phyloP scores from a whole-genome alignment of 1,140 invertebrate species.

The Nylanderia fulva region DNA sequence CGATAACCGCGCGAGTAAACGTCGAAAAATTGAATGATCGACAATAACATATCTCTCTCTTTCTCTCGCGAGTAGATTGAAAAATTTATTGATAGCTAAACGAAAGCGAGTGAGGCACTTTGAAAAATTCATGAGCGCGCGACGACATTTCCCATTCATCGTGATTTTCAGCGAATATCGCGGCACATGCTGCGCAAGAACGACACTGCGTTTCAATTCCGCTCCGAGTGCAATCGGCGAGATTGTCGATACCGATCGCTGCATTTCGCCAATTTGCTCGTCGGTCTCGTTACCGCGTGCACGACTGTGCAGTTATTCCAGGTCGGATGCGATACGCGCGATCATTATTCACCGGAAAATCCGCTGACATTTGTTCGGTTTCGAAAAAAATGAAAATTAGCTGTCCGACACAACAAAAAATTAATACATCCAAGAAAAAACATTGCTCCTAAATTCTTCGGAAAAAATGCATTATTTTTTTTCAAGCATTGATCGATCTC shows the following conservation, averaged over 20 bases:
- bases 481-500: background rate
- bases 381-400: slow-evolving; percentile 20
- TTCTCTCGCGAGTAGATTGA: background rate
- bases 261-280: slow-evolving; percentile 62
- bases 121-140: slow-evolving; percentile 30
- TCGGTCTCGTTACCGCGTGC: slow-evolving; percentile 44
- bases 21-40: slow-evolving; percentile 15
- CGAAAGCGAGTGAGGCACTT: slow-evolving; percentile 26
- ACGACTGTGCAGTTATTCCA: slow-evolving; percentile 28
- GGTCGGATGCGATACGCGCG: slow-evolving; percentile 18
- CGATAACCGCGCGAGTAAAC: background rate
- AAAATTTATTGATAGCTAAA: slow-evolving; percentile 32
- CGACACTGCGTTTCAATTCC: slow-evolving; percentile 61
- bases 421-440: background rate
- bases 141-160: background rate
- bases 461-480: too few relatives aligned
- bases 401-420: background rate
- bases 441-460: background rate
- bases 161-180: slow-evolving; percentile 49
- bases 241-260: slow-evolving; percentile 67
- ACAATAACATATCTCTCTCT: background rate
- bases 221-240: slow-evolving; percentile 52
- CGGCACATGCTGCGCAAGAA: slow-evolving; percentile 25
- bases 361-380: slow-evolving; percentile 12
- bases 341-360: slow-evolving; percentile 35